Evolutionary conservation across 1,140 invertebrate genomes (phyloP).

Genomic region (Stegodyphus mimosarum): DNA sequence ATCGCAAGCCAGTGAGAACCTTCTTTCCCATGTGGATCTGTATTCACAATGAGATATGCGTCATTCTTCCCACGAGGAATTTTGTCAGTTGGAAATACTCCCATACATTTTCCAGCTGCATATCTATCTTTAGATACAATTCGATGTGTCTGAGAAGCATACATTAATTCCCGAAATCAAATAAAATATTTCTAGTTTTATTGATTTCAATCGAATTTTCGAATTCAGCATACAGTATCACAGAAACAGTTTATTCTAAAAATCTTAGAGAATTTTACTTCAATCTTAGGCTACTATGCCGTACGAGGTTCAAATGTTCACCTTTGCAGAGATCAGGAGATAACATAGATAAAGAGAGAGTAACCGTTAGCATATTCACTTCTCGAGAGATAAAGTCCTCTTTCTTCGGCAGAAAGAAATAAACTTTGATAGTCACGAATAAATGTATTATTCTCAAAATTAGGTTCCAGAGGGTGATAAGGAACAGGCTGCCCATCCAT

Average conservation of each 20-base stretch:
- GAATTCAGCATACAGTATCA: background rate
- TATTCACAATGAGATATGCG: background rate
- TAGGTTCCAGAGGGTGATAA: background rate
- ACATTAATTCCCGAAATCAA: conserved; percentile 3
- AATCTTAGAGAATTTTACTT: background rate
- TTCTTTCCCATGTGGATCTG: background rate
- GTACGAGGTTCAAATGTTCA: conserved; percentile 6
- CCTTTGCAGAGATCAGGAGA: background rate
- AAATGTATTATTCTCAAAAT: conserved; percentile 11
- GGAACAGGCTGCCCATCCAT: conserved; percentile 10
- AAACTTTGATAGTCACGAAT: conserved; percentile 12
- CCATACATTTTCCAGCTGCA: background rate
- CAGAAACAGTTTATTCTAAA: background rate
- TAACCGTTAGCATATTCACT: background rate
- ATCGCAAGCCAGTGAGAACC: conserved; percentile 4
- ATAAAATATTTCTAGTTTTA: background rate
- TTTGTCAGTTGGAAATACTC: background rate
- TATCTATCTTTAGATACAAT: background rate
- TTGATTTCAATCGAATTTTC: background rate
- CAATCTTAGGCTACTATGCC: background rate
- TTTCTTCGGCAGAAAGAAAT: background rate
- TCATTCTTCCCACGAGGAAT: background rate
- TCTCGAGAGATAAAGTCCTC: background rate
- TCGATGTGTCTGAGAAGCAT: background rate
- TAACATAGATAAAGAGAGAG: background rate